Percentiles rank a stretch among this genome's conserved stretches.
These are phyloP conservation scores for Heliconius charithonia DNA, from an alignment of 2,888 invertebrate genomes.

Conservation along the genomic window DNA sequence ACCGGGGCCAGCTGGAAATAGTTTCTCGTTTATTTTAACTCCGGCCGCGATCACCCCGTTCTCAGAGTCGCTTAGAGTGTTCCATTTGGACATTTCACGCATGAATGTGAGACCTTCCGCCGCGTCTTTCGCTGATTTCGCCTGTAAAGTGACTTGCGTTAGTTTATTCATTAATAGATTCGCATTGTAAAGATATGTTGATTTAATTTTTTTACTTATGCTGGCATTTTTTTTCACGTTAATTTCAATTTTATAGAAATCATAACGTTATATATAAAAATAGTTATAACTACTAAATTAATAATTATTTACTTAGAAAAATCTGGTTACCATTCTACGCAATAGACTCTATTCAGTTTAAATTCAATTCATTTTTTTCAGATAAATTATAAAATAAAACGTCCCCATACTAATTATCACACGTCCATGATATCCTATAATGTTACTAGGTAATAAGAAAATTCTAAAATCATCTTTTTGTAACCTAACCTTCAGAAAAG, in stretches of 20 bases:
- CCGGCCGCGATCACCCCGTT: slow-evolving; percentile 72
- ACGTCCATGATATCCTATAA: no score
- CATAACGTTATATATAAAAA: no score
- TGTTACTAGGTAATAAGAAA: no score
- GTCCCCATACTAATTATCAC: no score
- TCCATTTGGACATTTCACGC: slow-evolving; percentile 97
- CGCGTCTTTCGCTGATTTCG: slow-evolving; percentile 92
- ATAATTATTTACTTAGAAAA: no score
- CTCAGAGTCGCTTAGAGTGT: slow-evolving; percentile 87
- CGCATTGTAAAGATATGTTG: background rate
- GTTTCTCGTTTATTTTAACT: slow-evolving; percentile 57
- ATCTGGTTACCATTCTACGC: background rate
- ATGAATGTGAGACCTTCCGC: slow-evolving; percentile 97
- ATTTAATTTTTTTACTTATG: background rate
- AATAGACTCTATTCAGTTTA: background rate
- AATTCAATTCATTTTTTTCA: background rate
- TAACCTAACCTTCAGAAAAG: no score
- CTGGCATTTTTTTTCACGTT: background rate
- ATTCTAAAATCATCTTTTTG: no score
- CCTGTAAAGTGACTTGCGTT: slow-evolving; percentile 80
- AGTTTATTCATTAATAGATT: background rate
- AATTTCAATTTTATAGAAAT: no score
- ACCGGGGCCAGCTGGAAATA: slow-evolving; percentile 91
- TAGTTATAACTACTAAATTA: no score
- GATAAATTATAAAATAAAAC: background rate